Base-by-base conservation (phyloP, 2,797 vertebrate species). In the Geotrypetes seraphini region DNA sequence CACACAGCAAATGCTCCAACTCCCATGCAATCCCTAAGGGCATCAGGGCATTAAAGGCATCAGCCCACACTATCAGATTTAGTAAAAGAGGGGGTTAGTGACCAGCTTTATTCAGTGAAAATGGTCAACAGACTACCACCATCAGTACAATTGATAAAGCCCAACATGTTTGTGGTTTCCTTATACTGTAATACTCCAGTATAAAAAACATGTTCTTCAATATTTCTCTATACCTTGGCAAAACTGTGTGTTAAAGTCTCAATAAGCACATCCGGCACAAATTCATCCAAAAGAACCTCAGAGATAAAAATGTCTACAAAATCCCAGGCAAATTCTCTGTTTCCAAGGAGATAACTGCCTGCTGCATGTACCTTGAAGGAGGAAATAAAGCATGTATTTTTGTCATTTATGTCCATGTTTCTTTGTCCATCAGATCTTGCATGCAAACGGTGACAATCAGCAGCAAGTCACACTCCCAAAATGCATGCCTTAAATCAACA, bases 251-350 rank as follows among this genome's bases (percentile, higher is more conserved):
- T 19, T 19, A 47, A n/a, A 7, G 35, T 23, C 19, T 54, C 50
- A 15, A 43, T 49, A 12, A 54, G 7, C 8, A 32, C 25, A 13
- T 39, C 23, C 7, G 39, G 39, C 6, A 52, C 10, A 8, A 40
- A 25, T 11, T 36, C 37, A 19, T 38, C 15, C 8, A 10, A 7
- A 15, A 51, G 36, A 13, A 38, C 10, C 8, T 41, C 21, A 8
- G 20, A 17, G 12, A 37, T 10, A n/a, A 38, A 27, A 3, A 20
- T 19, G 4, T 46, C 19, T 7, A 29, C 26, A 25, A 28, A 35
- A 13, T 37, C 22, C 22, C 19, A 20, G 16, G 36, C 41, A 46
- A 47, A 42, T 14, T 10, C 7, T 22, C 32, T 13, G 12, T 16
- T 31, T 22, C 32, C 25, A 10, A 13, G 28, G 28, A 48, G 34